These are phyloP conservation scores for Heteractis magnifica DNA, from an alignment of 92 coral and sea anemone species.

Conservation along the genomic window DNA sequence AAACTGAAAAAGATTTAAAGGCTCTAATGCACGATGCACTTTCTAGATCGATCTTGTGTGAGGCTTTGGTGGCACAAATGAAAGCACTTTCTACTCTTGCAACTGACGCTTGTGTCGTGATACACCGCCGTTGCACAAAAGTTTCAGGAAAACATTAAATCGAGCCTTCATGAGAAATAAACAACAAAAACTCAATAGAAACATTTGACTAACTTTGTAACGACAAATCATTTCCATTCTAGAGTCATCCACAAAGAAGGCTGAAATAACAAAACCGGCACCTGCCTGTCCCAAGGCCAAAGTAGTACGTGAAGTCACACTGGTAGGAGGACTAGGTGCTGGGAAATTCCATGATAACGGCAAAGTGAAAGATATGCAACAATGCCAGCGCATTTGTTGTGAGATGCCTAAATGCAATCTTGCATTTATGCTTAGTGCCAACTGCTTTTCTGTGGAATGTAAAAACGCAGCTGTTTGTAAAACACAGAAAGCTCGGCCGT, in stretches of 20 bases:
- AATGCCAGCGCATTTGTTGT: constrained; percentile 91
- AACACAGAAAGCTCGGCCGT: constrained; percentile 82
- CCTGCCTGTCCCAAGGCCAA: constrained; percentile 78
- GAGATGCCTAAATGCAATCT: constrained; percentile 93
- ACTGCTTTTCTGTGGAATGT: constrained; percentile 96
- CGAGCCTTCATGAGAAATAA: too few relatives aligned
- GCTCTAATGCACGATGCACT: too few relatives aligned
- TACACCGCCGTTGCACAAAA: too few relatives aligned
- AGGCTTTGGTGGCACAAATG: too few relatives aligned
- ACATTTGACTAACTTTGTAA: too few relatives aligned
- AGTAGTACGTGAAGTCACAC: constrained; percentile 72
- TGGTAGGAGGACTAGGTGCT: constrained; percentile 85
- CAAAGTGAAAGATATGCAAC: constrained; percentile 77
- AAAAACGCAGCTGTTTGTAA: constrained; percentile 82
- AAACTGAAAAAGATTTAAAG: too few relatives aligned
- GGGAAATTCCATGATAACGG: constrained; percentile 97
- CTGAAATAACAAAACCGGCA: constrained; percentile 43
- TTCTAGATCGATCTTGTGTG: too few relatives aligned
- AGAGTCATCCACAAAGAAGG: constrained; percentile 26
- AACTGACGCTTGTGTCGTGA: too few relatives aligned
- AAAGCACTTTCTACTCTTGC: too few relatives aligned
- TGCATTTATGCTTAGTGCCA: constrained; percentile 90
- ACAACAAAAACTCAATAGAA: too few relatives aligned
- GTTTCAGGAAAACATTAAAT: too few relatives aligned
- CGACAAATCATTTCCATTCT: not conserved